Percentiles rank a stretch among this genome's conserved stretches.
Evolutionary conservation across 2,888 invertebrate genomes (phyloP).

Genomic region (Folsomia manolachei): DNA sequence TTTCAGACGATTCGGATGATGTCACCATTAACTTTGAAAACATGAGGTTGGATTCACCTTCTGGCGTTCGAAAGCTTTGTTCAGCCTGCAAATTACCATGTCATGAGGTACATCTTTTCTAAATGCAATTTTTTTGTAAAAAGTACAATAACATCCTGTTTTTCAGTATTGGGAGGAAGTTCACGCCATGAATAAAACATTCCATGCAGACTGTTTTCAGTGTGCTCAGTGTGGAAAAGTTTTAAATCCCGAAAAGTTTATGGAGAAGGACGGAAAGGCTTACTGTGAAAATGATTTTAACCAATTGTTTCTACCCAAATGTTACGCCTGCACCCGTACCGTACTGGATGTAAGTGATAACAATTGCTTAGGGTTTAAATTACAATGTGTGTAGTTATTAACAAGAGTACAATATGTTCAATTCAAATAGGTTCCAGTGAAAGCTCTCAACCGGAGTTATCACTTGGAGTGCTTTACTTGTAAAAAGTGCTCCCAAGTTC

Average conservation of each 20-base stretch:
- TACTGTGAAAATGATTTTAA: slow-evolving; percentile 47
- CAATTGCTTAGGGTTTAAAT: too few relatives aligned
- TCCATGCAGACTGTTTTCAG: slow-evolving; percentile 43
- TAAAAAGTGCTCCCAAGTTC: slow-evolving; percentile 43
- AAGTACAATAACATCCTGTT: neutral
- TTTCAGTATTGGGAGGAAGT: slow-evolving; percentile 32
- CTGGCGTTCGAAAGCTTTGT: slow-evolving; percentile 31
- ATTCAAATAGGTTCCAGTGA: slow-evolving; percentile 31
- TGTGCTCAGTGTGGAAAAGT: slow-evolving; percentile 41
- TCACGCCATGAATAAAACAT: slow-evolving; percentile 35
- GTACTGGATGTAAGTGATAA: slow-evolving; percentile 23
- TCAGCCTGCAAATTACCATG: slow-evolving; percentile 46
- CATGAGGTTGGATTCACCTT: slow-evolving; percentile 21
- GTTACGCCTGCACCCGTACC: slow-evolving; percentile 43
- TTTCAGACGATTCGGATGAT: slow-evolving; percentile 12
- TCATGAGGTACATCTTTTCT: slow-evolving; percentile 37
- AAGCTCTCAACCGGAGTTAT: slow-evolving; percentile 39
- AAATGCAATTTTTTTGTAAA: neutral
- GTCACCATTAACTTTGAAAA: slow-evolving; percentile 27
- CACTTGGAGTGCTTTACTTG: slow-evolving; percentile 49
- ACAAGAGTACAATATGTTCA: neutral
- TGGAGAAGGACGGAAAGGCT: slow-evolving; percentile 40
- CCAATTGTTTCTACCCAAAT: slow-evolving; percentile 41
- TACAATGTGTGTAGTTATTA: too few relatives aligned
- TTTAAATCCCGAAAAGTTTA: slow-evolving; percentile 34